Conservation (phyloP, 2,113 vertebrate genomes). For the Etia nguti region DNA sequence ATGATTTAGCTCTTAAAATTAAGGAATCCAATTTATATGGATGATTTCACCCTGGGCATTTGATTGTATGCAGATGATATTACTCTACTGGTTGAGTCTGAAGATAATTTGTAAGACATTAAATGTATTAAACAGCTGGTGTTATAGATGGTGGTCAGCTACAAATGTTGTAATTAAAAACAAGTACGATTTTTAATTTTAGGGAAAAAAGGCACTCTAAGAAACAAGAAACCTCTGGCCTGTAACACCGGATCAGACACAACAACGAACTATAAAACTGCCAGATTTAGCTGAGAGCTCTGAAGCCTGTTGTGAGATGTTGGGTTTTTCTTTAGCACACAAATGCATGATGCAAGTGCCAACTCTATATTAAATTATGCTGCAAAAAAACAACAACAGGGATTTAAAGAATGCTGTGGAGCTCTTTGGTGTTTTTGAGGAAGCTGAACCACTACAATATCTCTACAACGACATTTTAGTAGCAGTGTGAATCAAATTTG, state of each 20-base stretch:
- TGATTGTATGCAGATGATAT: not conserved
- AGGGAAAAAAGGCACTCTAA: not conserved
- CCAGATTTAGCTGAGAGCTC: not conserved
- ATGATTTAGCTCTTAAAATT: not conserved
- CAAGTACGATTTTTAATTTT: not conserved
- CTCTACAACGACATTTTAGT: not conserved
- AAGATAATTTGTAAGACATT: not conserved
- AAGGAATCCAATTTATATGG: not conserved
- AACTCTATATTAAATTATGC: not conserved
- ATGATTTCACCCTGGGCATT: not conserved
- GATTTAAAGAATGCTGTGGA: not conserved
- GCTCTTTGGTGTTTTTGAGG: not conserved
- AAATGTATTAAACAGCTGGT: not conserved
- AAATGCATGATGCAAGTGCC: not conserved
- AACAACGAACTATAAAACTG: not conserved
- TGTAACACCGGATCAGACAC: not conserved
- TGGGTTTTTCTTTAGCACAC: not conserved
- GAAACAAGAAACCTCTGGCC: not conserved
- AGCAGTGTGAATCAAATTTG: not conserved
- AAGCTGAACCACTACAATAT: not conserved
- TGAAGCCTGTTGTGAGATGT: not conserved
- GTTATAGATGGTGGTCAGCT: not conserved
- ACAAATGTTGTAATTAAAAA: not conserved
- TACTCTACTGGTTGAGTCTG: not conserved
- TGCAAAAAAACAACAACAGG: not conserved